phyloP scores from a whole-genome alignment of 2,113 vertebrate genomes.

The Brevimyrus niger region DNA sequence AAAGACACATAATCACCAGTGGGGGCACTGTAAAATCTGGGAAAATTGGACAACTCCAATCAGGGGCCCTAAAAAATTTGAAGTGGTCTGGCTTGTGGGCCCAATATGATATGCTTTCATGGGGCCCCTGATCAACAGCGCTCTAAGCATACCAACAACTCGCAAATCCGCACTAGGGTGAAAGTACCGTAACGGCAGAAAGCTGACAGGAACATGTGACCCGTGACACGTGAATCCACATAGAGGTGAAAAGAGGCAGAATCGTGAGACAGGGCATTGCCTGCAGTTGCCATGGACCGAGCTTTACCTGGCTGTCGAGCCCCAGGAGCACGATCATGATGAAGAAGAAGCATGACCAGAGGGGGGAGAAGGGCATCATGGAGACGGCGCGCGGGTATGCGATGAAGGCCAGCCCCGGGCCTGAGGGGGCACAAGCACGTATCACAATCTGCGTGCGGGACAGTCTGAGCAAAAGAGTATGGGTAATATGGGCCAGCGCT shows the following conservation, averaged over 20 bases:
- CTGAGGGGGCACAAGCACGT: slow-evolving; percentile 46
- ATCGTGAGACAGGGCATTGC: background rate
- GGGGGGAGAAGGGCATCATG: slow-evolving; percentile 89
- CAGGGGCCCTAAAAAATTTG: background rate
- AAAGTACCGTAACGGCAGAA: background rate
- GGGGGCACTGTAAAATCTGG: background rate
- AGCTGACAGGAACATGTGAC: background rate
- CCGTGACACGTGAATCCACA: background rate
- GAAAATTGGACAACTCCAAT: background rate
- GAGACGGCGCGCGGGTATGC: slow-evolving; percentile 92
- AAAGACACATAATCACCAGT: background rate
- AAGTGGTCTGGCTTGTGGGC: background rate
- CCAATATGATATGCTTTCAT: background rate
- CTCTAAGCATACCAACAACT: background rate
- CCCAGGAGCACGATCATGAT: slow-evolving; percentile 91
- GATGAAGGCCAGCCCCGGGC: slow-evolving; percentile 93
- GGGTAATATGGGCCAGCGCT: background rate
- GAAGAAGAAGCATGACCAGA: slow-evolving; percentile 96
- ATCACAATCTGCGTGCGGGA: background rate
- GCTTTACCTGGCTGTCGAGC: slow-evolving; percentile 84
- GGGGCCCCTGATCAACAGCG: background rate
- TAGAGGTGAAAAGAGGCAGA: background rate
- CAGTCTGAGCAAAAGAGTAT: background rate
- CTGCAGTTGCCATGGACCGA: background rate
- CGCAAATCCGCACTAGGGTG: background rate